Conservation (phyloP, 1,140 invertebrate species). For the Anagrus nilaparvatae region DNA sequence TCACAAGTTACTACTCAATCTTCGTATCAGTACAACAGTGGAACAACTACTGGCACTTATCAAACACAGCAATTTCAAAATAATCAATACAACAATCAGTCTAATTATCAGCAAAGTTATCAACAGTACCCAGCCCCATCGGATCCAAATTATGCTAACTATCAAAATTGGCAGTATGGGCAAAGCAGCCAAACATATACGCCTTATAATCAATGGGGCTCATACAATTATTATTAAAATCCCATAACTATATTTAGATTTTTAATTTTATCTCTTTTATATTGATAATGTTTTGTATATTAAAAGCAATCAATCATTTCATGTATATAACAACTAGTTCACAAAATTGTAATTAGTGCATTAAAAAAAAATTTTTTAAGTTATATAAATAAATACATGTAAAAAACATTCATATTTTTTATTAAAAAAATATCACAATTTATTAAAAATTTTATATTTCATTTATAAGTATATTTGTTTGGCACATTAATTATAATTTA, state of each 20-base stretch:
- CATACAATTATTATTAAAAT: constrained; percentile 44
- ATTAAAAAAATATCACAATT: constrained; percentile 16
- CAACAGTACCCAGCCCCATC: constrained; percentile 50
- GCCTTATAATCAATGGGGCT: constrained; percentile 59
- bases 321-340: no score
- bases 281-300: no score
- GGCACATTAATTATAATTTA: constrained; percentile 14
- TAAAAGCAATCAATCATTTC: no score
- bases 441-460: no score
- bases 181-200: constrained; percentile 48
- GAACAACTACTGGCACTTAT: constrained; percentile 31
- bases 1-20: constrained; percentile 39
- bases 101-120: constrained; percentile 47
- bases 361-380: no score
- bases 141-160: constrained; percentile 46
- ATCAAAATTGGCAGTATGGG: constrained; percentile 59
- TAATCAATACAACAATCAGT: constrained; percentile 43
- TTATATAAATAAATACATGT: no score
- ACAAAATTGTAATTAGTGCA: no score
- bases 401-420: no score
- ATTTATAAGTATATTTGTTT: no score
- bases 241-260: no score
- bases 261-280: no score
- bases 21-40: constrained; percentile 43
- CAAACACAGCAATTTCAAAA: constrained; percentile 41